Base-by-base conservation (phyloP, 2,113 vertebrate species). In the Cyanistes caeruleus region DNA sequence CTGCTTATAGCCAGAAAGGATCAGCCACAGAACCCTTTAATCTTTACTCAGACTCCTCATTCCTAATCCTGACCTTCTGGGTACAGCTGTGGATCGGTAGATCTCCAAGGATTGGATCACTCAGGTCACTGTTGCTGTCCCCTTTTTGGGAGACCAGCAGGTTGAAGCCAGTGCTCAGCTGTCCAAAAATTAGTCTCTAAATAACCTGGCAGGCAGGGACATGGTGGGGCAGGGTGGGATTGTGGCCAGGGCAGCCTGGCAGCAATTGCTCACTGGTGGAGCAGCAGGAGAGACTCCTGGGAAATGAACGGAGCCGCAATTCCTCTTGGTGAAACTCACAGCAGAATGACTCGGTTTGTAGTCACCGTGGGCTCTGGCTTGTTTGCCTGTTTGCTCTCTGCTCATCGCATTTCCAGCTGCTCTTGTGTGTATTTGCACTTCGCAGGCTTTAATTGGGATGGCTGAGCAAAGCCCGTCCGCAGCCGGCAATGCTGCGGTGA, bases 341-440 rank as follows among this genome's bases (percentile, higher is more conserved):
- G 37, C 55, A 19, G 11, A 82, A 37, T 2, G 37, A 56, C 70
- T 72, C 0, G 4, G 78, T 69, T 63, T 73, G 53, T 37, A 62
- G 39, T 46, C 44, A 2, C 75, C 0, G 1, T 9, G 86, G 70
- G 79, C 44, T 44, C 86, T 63, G 86, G 21, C 70, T 93, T 37
- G 65, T 90, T 90, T 79, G 84, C 78, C 84, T 86, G 84, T 87
- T 93, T 74, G 92, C 84, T 94, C 79, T 85, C 55, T 62, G 84
- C 88, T 80, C 41, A 5, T 52, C 2, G 5, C 48, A 3, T 88
- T 90, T 80, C 89, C 88, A 93, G 91, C 90, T 68, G 85, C 92
- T 93, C 88, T 22, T n/a, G 82, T 85, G 88, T 85, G 90, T 90
- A 41, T 93, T 69, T 85, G 90, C 77, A 46, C 60, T 56, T 75